Evolutionary conservation across 2,797 vertebrate genomes (phyloP).

Genomic region (Sebastes dallii): DNA sequence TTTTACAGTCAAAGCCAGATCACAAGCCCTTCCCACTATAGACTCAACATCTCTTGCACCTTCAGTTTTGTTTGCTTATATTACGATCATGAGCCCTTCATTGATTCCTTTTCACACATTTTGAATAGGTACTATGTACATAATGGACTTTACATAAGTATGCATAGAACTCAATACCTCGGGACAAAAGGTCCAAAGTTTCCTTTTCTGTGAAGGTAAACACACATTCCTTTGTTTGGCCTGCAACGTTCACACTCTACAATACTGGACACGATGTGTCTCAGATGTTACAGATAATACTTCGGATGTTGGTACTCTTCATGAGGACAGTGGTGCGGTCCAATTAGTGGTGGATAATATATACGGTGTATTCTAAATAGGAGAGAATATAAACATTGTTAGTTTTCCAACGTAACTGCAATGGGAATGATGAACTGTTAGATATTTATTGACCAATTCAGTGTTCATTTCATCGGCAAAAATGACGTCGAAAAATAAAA

Average conservation of each 20-base stretch:
- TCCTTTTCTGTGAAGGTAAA: background rate
- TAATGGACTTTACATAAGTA: background rate
- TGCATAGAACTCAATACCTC: background rate
- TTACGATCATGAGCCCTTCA: background rate
- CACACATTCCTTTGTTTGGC: background rate
- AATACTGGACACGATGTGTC: background rate
- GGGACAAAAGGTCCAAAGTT: background rate
- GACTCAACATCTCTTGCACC: too few relatives aligned
- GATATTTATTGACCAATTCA: background rate
- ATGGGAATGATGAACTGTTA: too few relatives aligned
- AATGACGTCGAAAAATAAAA: too few relatives aligned
- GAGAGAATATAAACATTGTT: too few relatives aligned
- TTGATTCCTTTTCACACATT: background rate
- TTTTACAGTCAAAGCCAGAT: background rate
- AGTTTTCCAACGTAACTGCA: too few relatives aligned
- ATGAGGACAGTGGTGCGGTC: background rate
- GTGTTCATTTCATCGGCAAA: background rate
- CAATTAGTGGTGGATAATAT: too few relatives aligned
- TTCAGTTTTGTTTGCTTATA: background rate
- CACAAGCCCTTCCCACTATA: background rate
- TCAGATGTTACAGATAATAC: background rate
- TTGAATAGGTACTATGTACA: background rate
- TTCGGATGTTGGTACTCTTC: background rate
- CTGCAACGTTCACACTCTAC: background rate
- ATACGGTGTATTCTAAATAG: too few relatives aligned